Percentiles rank a stretch among this genome's conserved stretches.
phyloP scores from a whole-genome alignment of 2,113 vertebrate genomes.

The Gopherus evgoodei region DNA sequence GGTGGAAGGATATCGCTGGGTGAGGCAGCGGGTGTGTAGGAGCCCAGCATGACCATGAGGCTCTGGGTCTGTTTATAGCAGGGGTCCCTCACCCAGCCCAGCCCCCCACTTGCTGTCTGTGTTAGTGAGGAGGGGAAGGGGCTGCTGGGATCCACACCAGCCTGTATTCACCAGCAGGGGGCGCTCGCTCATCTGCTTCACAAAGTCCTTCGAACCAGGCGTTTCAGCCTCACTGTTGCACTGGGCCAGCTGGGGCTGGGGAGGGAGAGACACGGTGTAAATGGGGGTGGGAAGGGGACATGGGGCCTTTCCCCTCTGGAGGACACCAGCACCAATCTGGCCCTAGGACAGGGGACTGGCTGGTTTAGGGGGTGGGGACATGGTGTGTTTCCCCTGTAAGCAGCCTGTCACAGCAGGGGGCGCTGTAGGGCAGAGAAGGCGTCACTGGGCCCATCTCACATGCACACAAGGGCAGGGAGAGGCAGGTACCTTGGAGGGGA shows the following conservation, averaged over 20 bases:
- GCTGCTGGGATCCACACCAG: neutral
- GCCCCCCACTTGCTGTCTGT: neutral
- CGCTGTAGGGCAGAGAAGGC: too few relatives aligned
- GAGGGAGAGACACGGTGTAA: too few relatives aligned
- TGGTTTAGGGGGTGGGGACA: too few relatives aligned
- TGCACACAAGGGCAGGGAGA: too few relatives aligned
- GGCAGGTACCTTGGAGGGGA: too few relatives aligned
- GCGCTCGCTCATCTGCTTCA: neutral
- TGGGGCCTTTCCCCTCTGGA: too few relatives aligned
- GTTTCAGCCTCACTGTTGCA: neutral
- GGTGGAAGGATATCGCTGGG: neutral
- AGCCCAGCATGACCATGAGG: neutral
- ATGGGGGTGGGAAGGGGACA: too few relatives aligned
- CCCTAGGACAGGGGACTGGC: too few relatives aligned
- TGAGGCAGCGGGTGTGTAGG: neutral
- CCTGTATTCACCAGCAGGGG: neutral
- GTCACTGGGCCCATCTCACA: too few relatives aligned
- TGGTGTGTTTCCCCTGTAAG: accelerated
- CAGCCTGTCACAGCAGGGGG: too few relatives aligned
- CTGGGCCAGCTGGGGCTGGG: neutral
- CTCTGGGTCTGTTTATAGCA: neutral
- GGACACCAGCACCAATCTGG: accelerated
- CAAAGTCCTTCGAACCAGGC: neutral
- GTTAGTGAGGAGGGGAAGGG: neutral
- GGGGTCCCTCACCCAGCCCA: neutral